Evolutionary conservation across 1,140 invertebrate species (phyloP), one percentile per base, ranked within the genome.

Genomic region (Glossosoma conforme): DNA sequence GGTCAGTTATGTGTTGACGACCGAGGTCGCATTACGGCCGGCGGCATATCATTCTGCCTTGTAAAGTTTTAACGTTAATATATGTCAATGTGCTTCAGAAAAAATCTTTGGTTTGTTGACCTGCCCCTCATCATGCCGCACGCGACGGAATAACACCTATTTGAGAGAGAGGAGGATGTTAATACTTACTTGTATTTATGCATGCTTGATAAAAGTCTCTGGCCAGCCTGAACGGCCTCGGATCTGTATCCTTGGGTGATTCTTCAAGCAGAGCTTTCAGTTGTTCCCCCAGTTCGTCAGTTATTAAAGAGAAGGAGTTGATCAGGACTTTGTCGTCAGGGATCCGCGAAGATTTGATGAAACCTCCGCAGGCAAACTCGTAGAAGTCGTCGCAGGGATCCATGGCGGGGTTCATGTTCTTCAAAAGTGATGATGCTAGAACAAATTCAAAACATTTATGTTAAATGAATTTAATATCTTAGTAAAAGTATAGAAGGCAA

Each of bases 341-440:
- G 32, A 91, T 89, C n/a, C 78, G 76, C 0, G 81, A 81, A 32
- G 78, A 80, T 48, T 81, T 79, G 2, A 87, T 65, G 67, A 87
- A 91, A 2, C 77, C 78, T 3, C 89, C 87, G 60, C 88, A 91
- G 1, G 87, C 80, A 56, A 89, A 93, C 51, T 82, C 64, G 64
- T 93, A 95, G 68, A 96, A 97, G 65, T 96, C 89, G 50, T 91
- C 83, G 62, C 93, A 97, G 0, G 93, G 93, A 60, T 93, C 82
- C 0, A 86, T 79, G 11, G 69, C 73, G 1, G 71, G 61, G 58
- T 91, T 84, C 79, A 91, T 86, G 59, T 85, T 85, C 14, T 77
- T 66, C 0, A 90, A 64, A 2, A 90, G 73, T 44, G 76, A 77
- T 2, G 85, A 84, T 0, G 86, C 86, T 74, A 61, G 9, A 64